Evolutionary conservation across 2,113 vertebrate genomes (phyloP).

Genomic region (Glaucomys volans): DNA sequence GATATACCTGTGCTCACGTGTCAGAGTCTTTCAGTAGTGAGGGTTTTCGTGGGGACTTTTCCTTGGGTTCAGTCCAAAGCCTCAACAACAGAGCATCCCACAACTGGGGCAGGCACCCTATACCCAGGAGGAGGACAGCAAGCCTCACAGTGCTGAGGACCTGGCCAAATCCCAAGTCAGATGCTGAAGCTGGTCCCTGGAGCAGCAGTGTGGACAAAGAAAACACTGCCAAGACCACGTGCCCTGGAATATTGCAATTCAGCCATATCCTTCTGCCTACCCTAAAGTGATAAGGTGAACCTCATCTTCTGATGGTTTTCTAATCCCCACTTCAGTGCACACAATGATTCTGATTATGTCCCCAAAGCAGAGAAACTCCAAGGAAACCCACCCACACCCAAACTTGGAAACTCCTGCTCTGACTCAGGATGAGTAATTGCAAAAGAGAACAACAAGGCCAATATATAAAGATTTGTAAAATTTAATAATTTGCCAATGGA

Average conservation of each 20-base stretch:
- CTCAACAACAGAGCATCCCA: not conserved
- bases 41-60: not conserved
- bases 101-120: not conserved
- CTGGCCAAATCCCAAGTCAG: not conserved
- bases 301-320: too few relatives aligned
- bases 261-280: not conserved
- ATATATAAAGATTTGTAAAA: not conserved
- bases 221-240: not conserved
- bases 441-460: not conserved
- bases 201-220: not conserved
- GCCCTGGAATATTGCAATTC: not conserved
- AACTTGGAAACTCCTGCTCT: slow-evolving; percentile 32
- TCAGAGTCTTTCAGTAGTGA: not conserved
- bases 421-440: slow-evolving; percentile 61
- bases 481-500: not conserved
- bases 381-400: not conserved
- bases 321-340: not conserved
- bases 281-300: not conserved
- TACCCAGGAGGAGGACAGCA: not conserved
- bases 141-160: not conserved
- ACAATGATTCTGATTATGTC: not conserved
- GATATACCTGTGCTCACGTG: accelerated
- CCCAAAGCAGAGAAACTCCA: not conserved
- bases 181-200: not conserved
- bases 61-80: not conserved